Evolutionary conservation across 2,888 invertebrate species (phyloP), one percentile per base, ranked within the genome.

Genomic region (Acleris sparsana): DNA sequence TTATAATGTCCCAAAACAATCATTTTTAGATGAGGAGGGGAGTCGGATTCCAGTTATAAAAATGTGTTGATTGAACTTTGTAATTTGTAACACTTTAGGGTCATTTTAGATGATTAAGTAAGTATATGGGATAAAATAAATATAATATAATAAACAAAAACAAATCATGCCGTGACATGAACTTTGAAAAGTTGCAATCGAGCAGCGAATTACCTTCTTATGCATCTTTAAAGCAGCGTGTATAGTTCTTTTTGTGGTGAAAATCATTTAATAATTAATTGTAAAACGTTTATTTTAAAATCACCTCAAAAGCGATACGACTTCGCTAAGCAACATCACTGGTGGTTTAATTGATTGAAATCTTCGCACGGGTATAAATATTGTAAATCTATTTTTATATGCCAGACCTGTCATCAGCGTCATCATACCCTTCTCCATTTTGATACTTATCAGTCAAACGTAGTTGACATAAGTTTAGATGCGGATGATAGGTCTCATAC

Each of bases 341-440:
- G 53, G 53, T 53, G 53, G 3, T 53, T 29, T 33, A 53, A 53
- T 29, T 53, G 53, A 17, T 53, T 53, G 17, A 53, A 53, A 17
- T 33, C 53, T 17, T 53, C 53, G n/a, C 53, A 53, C 33, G 53
- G 53, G 6, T 33, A 33, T 7, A 53, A 53, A 17, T 33, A 53
- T 2, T 53, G 53, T 17, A 53, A 53, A 17, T 53, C 53, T 33
- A 53, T 53, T 3, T 53, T 53, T 33, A 53, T 33, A 17, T 53
- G 53, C 13, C 53, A 53, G 22, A 53, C 29, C 16, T 53, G 53
- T 33, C 53, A 17, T 33, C 53, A 53, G 29, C 53, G 53, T 53
- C 53, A 53, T 33, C 53, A 53, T 11, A 53, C 53, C 11, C 11
- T 53, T 33, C 53, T 53, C 3, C 53, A 53, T 7, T 33, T 53